A percentile compares a stretch with the other conserved stretches of the same genome.
Evolutionary conservation across 2,113 vertebrate genomes (phyloP).

Genomic region (Butastur rufipennis): DNA sequence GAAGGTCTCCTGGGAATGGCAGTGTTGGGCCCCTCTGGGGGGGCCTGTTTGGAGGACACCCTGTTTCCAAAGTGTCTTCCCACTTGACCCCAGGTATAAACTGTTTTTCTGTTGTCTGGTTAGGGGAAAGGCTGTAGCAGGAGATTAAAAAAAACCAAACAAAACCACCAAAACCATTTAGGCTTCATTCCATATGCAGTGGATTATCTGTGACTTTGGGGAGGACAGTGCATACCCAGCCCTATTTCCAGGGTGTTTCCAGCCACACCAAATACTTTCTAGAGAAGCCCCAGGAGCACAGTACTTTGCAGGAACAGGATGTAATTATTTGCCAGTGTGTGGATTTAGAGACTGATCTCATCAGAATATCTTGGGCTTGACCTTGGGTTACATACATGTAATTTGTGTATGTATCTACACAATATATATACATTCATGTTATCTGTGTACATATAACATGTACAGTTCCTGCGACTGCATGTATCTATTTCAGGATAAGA

Average conservation of each 20-base stretch:
- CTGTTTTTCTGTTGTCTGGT: background rate
- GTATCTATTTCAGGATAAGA: background rate
- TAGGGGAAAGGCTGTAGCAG: background rate
- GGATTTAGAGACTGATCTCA: background rate
- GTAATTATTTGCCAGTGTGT: conserved; percentile 24
- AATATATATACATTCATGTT: background rate
- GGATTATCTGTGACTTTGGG: conserved; percentile 15
- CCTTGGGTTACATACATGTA: background rate
- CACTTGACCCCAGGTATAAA: background rate
- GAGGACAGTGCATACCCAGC: background rate
- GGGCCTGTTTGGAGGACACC: background rate
- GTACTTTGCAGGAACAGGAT: conserved; percentile 30
- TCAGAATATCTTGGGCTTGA: background rate
- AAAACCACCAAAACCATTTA: background rate
- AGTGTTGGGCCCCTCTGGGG: background rate
- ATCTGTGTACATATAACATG: background rate
- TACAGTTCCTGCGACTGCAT: background rate
- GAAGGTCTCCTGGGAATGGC: background rate
- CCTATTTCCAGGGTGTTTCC: conserved; percentile 57
- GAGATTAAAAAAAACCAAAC: background rate
- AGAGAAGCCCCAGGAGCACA: conserved; percentile 15
- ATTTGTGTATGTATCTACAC: background rate
- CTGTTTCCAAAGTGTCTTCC: background rate
- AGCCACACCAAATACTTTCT: conserved; percentile 30
- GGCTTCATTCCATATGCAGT: background rate